phyloP scores from a whole-genome alignment of 2,888 invertebrate species.

The Ormyrus rosae region DNA sequence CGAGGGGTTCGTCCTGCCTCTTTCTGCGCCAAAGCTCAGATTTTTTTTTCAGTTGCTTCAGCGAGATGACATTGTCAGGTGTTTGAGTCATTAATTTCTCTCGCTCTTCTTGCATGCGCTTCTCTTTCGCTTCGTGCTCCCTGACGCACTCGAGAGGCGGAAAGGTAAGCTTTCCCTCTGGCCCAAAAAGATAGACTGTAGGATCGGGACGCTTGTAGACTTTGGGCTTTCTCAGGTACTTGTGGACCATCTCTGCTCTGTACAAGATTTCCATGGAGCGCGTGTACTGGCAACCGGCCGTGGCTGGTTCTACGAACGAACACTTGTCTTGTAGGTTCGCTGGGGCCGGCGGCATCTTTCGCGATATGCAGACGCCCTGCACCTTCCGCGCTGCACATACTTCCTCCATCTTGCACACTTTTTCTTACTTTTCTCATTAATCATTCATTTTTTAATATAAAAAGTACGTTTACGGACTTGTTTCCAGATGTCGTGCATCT shows the following conservation, averaged over 20 bases:
- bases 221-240: not conserved
- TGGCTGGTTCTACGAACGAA: not conserved
- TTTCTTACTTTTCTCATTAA: not conserved
- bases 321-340: no score
- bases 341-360: no score
- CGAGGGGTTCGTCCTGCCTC: slow-evolving; percentile 75
- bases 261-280: slow-evolving; percentile 5
- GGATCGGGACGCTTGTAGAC: slow-evolving; percentile 59
- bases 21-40: slow-evolving; percentile 22
- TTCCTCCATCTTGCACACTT: not conserved
- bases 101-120: slow-evolving; percentile 69
- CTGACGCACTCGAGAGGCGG: slow-evolving; percentile 77
- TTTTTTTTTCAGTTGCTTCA: slow-evolving; percentile 45
- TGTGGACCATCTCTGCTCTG: not conserved
- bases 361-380: not conserved
- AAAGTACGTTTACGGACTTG: no score
- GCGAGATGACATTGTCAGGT: slow-evolving; percentile 43
- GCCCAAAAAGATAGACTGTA: slow-evolving; percentile 74
- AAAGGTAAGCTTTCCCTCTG: slow-evolving; percentile 78
- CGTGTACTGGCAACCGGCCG: not conserved
- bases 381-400: not conserved
- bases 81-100: not conserved
- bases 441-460: no score
- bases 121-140: slow-evolving; percentile 72
- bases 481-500: no score